Evolutionary conservation across 2,797 vertebrate genomes (phyloP).

Genomic region (Buceros bicornis): DNA sequence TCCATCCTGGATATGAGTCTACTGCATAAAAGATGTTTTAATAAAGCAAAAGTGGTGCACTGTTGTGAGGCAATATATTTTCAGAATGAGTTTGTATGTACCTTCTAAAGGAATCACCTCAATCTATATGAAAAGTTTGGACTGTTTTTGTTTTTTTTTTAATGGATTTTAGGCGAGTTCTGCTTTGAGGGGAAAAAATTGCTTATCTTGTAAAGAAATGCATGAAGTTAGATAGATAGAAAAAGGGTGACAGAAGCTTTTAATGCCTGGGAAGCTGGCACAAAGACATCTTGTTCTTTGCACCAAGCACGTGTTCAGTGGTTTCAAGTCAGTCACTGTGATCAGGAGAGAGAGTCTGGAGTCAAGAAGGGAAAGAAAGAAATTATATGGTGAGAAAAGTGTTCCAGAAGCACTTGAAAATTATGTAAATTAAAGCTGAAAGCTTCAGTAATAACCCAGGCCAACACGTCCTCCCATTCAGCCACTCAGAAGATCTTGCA

Average conservation of each 20-base stretch:
- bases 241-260: background rate
- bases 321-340: background rate
- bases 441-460: background rate
- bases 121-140: background rate
- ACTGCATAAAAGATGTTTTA: background rate
- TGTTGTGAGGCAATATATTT: background rate
- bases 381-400: background rate
- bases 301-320: background rate
- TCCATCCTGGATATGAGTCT: background rate
- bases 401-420: slow-evolving; percentile 25
- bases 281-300: background rate
- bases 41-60: background rate
- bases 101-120: background rate
- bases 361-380: background rate
- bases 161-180: background rate
- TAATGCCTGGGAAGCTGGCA: background rate
- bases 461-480: background rate
- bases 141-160: background rate
- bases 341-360: background rate
- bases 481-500: background rate
- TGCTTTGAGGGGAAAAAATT: rapidly evolving
- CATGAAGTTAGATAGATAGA: background rate
- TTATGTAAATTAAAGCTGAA: slow-evolving; percentile 51
- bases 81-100: background rate
- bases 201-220: background rate